Conservation (phyloP, 1,140 invertebrate genomes). For the Pristionchus pacificus region DNA sequence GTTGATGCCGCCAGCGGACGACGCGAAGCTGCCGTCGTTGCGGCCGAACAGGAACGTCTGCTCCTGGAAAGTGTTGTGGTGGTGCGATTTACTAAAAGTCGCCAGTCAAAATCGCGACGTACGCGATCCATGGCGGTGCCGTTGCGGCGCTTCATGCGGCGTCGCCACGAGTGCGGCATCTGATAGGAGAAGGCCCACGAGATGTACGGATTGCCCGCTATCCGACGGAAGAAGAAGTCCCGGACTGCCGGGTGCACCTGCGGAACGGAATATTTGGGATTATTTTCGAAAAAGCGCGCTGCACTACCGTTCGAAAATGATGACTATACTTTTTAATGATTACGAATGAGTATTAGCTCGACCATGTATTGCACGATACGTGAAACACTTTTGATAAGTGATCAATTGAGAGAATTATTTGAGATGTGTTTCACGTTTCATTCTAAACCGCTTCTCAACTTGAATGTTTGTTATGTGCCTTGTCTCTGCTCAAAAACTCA, state of each 20-base stretch:
- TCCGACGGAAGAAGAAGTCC: constrained; percentile 43
- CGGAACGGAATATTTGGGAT: too few relatives aligned
- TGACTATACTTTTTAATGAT: too few relatives aligned
- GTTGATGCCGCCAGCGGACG: constrained; percentile 1
- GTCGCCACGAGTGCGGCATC: constrained; percentile 17
- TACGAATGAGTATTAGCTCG: too few relatives aligned
- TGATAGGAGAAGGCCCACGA: constrained; percentile 48
- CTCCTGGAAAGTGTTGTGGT: not conserved
- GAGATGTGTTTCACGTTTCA: too few relatives aligned
- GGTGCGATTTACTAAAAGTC: not conserved
- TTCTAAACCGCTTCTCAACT: too few relatives aligned
- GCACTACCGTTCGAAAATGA: too few relatives aligned
- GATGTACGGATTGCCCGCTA: constrained; percentile 41
- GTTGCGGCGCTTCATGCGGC: not conserved
- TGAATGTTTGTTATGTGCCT: too few relatives aligned
- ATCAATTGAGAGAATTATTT: too few relatives aligned
- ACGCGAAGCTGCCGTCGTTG: not conserved
- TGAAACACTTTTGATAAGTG: too few relatives aligned
- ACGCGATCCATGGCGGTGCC: not conserved
- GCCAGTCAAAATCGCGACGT: not conserved
- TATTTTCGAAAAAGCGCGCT: too few relatives aligned
- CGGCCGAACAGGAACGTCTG: constrained; percentile 25
- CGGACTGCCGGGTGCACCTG: constrained; percentile 38
- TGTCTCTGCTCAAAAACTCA: too few relatives aligned
- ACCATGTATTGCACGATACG: too few relatives aligned